phyloP scores from a whole-genome alignment of 2,113 vertebrate species.

The Oophaga pumilio region DNA sequence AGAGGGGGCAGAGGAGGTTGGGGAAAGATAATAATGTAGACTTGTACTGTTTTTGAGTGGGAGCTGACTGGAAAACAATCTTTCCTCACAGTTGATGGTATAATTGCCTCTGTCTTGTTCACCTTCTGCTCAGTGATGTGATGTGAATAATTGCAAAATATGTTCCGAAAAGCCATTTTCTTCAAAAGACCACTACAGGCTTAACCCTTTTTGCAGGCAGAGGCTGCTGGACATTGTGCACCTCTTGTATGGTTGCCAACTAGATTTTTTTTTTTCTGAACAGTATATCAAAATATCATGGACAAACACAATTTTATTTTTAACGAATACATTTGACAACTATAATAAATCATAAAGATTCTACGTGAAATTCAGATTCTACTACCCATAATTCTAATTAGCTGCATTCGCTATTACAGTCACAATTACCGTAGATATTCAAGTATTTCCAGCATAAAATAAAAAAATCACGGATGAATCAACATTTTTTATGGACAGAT shows the following conservation, averaged over 20 bases:
- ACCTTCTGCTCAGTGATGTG: slow-evolving; percentile 32
- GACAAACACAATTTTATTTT: too few relatives aligned
- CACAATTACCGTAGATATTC: too few relatives aligned
- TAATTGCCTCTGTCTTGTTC: slow-evolving; percentile 33
- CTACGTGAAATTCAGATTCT: too few relatives aligned
- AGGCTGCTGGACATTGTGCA: neutral
- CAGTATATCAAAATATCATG: too few relatives aligned
- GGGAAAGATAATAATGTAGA: slow-evolving; percentile 40
- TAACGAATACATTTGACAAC: too few relatives aligned
- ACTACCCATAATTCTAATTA: too few relatives aligned
- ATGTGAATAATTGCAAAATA: neutral
- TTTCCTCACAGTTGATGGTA: slow-evolving; percentile 33
- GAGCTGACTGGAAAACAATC: slow-evolving; percentile 36
- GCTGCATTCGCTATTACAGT: too few relatives aligned
- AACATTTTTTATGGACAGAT: too few relatives aligned
- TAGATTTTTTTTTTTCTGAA: too few relatives aligned
- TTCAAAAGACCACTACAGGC: neutral
- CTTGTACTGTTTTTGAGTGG: slow-evolving; percentile 35
- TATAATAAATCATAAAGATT: too few relatives aligned
- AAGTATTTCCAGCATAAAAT: too few relatives aligned
- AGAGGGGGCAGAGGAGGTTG: slow-evolving; percentile 36
- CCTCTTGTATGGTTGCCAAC: neutral
- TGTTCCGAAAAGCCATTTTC: neutral
- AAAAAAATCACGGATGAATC: too few relatives aligned
- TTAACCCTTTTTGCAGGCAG: neutral